phyloP scores from a whole-genome alignment of 2,888 invertebrate species.

The Sphaerophoria rueppellii region DNA sequence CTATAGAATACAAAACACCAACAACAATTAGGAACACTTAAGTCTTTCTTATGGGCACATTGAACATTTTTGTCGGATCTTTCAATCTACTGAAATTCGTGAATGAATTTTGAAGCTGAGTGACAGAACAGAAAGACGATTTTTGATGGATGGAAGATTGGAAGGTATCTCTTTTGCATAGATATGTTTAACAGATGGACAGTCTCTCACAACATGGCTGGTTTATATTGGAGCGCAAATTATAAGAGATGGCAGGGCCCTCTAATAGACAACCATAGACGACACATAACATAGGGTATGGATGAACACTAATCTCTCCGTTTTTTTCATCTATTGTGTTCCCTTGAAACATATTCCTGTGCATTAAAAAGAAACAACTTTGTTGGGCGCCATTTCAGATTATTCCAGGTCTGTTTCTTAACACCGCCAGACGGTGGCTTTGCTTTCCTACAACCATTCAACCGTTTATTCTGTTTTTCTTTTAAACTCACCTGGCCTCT shows the following conservation, averaged over 20 bases:
- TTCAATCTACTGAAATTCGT: constrained; percentile 25
- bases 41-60: constrained; percentile 6
- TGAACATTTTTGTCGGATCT: constrained; percentile 29
- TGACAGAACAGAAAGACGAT: constrained; percentile 4
- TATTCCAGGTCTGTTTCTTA: not conserved
- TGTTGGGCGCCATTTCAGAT: constrained; percentile 3
- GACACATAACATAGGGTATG: not conserved
- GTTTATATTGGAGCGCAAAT: not conserved
- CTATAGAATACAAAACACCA: not conserved
- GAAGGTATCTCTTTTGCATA: not conserved
- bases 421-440: too few relatives aligned
- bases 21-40: constrained; percentile 8
- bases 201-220: not conserved
- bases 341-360: too few relatives aligned
- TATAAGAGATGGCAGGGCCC: not conserved
- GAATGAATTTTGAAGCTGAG: not conserved
- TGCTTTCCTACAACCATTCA: not conserved
- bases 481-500: not conserved
- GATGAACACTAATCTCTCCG: not conserved
- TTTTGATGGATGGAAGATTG: not conserved
- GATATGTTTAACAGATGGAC: not conserved
- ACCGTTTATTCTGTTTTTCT: not conserved
- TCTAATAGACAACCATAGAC: too few relatives aligned
- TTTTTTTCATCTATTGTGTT: too few relatives aligned
- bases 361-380: not conserved